Base-by-base conservation (phyloP, 2,113 vertebrate species). In the Microcebus murinus region DNA sequence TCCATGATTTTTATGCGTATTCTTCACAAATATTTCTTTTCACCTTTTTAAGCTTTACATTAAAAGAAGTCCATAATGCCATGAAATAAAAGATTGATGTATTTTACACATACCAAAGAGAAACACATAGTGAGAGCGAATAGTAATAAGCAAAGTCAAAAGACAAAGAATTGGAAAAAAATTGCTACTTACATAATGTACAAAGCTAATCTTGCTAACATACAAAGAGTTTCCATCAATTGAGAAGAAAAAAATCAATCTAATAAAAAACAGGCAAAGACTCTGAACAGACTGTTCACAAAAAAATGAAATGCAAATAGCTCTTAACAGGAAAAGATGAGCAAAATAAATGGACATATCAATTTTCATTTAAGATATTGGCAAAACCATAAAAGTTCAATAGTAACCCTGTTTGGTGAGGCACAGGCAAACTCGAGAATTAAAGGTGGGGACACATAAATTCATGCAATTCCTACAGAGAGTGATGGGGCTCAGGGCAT, bases 1-100 rank as follows among this genome's bases (percentile, higher is more conserved):
- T 89, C 67, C 50, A 95, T 88, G 68, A 63, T 93, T 95, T 94
- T 95, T 90, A 73, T 96, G 48, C 61, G 34, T 96, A 50, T 76
- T 76, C 81, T 88, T 61, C n/a, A 83, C 50, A 90, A 48, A 57
- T n/a, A 36, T 82, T n/a, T 79, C 50, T 55, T 84, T 68, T 34
- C 10, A 80, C 15, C 39, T 31, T 87, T 94, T 93, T 93, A 84
- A 95, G 90, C 76, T 93, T 96, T 91, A 65, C 68, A 48, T 90
- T 82, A 74, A 90, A 93, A 42, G 13, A 84, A 94, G 25, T n/a
- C 25, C 31, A 21, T 36, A 87, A 36, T 79, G 83, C 48, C 34
- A 25, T 80, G 36, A 90, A 96, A 76, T 87, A 83, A 92, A 95
- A 77, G 8, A 67, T 21, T 17, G 14, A 85, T 50, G 48, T 4